A percentile compares a stretch with the other conserved stretches of the same genome.
Evolutionary conservation across 2,797 vertebrate species (phyloP).

Genomic region (Enteromius thamalakanensis): DNA sequence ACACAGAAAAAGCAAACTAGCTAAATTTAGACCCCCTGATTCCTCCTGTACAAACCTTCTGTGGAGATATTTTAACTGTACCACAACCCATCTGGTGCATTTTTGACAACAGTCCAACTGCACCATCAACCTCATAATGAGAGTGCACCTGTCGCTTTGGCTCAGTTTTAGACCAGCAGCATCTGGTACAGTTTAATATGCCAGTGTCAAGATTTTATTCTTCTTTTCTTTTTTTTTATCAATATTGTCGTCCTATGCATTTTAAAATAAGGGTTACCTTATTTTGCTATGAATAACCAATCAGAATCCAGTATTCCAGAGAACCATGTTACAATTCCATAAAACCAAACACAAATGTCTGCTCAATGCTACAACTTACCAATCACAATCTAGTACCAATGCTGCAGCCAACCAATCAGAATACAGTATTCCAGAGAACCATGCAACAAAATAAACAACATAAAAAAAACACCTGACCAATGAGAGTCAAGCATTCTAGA

Average conservation of each 20-base stretch:
- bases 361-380: not conserved
- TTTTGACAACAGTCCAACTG: constrained; percentile 10
- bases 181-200: constrained; percentile 18
- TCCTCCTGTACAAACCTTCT: not conserved
- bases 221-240: not conserved
- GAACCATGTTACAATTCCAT: not conserved
- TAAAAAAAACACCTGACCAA: not conserved
- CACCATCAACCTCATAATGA: constrained; percentile 30
- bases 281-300: not conserved
- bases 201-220: not conserved
- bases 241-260: not conserved
- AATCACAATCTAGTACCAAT: not conserved
- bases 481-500: not conserved
- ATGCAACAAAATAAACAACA: not conserved
- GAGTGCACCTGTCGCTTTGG: constrained; percentile 34
- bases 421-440: not conserved
- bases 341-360: not conserved
- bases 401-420: not conserved
- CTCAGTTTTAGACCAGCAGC: constrained; percentile 11
- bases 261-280: not conserved
- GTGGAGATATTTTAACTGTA: constrained; percentile 21
- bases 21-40: not conserved
- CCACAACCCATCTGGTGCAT: constrained; percentile 11
- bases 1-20: not conserved
- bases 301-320: not conserved